Percentiles rank a stretch among this genome's conserved stretches.
Conservation (phyloP, 2,888 invertebrate species). For the Baccha elongata region DNA sequence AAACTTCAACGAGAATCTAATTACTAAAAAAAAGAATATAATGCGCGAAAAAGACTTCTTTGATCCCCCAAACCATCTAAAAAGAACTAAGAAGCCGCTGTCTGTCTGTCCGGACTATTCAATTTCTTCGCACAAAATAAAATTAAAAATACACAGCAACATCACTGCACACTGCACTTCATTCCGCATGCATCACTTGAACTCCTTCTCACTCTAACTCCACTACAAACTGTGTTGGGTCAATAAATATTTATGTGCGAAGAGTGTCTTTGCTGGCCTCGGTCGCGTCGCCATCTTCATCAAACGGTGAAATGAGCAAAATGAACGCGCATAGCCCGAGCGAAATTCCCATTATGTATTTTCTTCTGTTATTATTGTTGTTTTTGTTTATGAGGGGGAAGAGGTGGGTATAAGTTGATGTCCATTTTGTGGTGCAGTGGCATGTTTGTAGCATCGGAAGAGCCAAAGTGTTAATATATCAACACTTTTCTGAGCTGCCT, state of each 20-base stretch:
- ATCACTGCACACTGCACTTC: constrained; percentile 25
- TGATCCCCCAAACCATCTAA: constrained; percentile 51
- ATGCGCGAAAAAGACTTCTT: constrained; percentile 46
- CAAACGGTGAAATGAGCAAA: constrained; percentile 62
- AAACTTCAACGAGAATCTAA: constrained; percentile 70
- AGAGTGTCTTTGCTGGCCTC: constrained; percentile 54
- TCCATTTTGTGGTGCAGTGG: constrained; percentile 59
- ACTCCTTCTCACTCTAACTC: not conserved
- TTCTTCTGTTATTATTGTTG: not conserved
- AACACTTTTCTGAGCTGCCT: constrained; percentile 62
- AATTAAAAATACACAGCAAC: constrained; percentile 21
- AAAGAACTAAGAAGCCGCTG: constrained; percentile 55
- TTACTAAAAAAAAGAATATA: constrained; percentile 47
- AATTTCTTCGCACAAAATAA: constrained; percentile 39
- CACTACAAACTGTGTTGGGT: constrained; percentile 49
- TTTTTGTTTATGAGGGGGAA: constrained; percentile 5
- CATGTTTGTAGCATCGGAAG: constrained; percentile 70
- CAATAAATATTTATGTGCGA: constrained; percentile 68
- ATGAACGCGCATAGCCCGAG: constrained; percentile 29
- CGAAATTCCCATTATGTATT: constrained; percentile 38
- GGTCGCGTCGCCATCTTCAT: constrained; percentile 45
- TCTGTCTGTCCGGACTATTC: constrained; percentile 43
- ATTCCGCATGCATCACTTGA: not conserved
- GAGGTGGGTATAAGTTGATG: constrained; percentile 35
- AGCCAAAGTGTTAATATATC: constrained; percentile 72